Base-by-base conservation (phyloP, 2,797 vertebrate species). In the Myotis planiceps region DNA sequence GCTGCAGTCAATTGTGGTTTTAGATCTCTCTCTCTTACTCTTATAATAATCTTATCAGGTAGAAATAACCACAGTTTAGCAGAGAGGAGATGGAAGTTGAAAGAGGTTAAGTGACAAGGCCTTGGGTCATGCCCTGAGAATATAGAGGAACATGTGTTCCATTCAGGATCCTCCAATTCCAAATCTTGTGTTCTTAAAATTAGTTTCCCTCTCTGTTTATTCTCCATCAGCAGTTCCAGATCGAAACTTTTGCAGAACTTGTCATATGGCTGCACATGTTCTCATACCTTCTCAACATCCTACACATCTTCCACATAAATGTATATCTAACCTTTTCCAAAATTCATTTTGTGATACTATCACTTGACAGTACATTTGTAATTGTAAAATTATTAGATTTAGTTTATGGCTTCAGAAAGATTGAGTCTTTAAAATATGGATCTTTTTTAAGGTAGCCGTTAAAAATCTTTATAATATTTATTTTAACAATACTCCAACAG, bases 311-410 rank as follows among this genome's bases (percentile, higher is more conserved):
- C 72, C 37, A 27, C 32, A 45, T 47, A 88, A 83, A 88, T 65
- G 42, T 60, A 25, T 78, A 42, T 12, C 32, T 80, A 39, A 45
- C 37, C 83, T 72, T 96, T 85, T 42, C 42, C 25, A 39, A 85
- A 93, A 78, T 88, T 76, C 78, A 79, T n/a, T 80, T 84, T 78
- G 55, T 47, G 80, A 27, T 45, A 37, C 90, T 76, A 76, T 82
- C 53, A 79, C 84, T 90, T 74, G 82, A 79, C n/a, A 85, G 39
- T 51, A 82, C 72, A 92, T 32, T 47, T 84, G 32, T 78, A 94
- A 87, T 76, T 29, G 49, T 25, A 75, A 79, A 92, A 81, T 92
- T n/a, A 51, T 87, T 39, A 51, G 49, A 75, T 88, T 95, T 69
- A 65, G 12, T 81, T 93, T 65, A 63, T 3, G 9, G 66, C 42